Conservation (phyloP, 2,797 vertebrate species). For the Iguana delicatissima region DNA sequence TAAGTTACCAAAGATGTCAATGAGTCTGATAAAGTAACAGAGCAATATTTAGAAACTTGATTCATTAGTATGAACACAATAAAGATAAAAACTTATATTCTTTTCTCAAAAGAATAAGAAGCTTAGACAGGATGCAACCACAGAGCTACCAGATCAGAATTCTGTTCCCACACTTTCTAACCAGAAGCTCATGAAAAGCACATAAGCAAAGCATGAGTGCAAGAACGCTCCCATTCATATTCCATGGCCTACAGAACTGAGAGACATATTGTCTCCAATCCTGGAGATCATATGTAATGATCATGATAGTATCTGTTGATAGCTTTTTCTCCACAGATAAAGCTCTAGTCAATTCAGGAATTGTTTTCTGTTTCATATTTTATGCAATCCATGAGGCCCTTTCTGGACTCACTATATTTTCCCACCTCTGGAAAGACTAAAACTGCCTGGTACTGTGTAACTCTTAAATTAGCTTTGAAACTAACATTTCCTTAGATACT, state of each 20-base stretch:
- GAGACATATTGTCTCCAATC: background rate
- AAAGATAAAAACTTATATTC: background rate
- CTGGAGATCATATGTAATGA: background rate
- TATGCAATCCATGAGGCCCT: too few relatives aligned
- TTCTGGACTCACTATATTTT: too few relatives aligned
- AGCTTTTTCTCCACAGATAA: background rate
- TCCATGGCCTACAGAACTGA: background rate
- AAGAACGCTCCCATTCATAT: too few relatives aligned
- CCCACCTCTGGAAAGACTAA: too few relatives aligned
- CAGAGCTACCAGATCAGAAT: background rate
- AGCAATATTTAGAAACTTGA: conserved; percentile 17
- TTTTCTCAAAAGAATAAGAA: background rate
- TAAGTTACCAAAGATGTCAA: conserved; percentile 2
- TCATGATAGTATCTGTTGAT: background rate
- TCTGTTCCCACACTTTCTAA: background rate
- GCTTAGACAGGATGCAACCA: background rate
- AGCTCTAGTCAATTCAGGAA: background rate
- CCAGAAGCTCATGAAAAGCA: background rate
- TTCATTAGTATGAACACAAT: background rate
- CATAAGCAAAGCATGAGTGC: background rate
- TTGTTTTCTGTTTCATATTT: too few relatives aligned
- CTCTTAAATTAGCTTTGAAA: too few relatives aligned
- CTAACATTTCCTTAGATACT: too few relatives aligned
- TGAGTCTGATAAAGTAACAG: conserved; percentile 27
- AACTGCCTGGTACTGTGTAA: too few relatives aligned